These are phyloP conservation scores for Chaetura pelagica DNA, from an alignment of 2,113 vertebrate genomes.

Conservation along the genomic window DNA sequence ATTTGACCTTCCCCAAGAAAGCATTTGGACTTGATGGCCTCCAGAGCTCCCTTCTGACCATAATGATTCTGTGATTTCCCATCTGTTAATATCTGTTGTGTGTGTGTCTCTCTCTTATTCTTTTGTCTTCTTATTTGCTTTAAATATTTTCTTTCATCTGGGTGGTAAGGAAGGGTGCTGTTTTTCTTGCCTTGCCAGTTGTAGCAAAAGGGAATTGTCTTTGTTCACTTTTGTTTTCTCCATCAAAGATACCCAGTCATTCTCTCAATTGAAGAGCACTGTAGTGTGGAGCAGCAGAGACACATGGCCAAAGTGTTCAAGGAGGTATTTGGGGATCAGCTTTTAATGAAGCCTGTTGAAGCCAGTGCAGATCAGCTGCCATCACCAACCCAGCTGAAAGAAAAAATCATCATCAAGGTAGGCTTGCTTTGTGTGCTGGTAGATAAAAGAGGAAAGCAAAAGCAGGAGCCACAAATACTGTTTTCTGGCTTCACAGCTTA, in stretches of 20 bases:
- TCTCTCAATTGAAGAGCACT: slow-evolving; percentile 97
- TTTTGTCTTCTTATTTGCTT: neutral
- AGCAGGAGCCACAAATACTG: neutral
- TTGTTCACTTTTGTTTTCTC: neutral
- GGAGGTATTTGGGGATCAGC: slow-evolving; percentile 89
- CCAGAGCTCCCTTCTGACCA: neutral
- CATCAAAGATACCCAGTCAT: slow-evolving; percentile 88
- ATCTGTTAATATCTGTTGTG: neutral
- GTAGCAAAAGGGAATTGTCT: neutral
- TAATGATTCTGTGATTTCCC: neutral
- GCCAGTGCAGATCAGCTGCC: slow-evolving; percentile 93
- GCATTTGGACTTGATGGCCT: neutral
- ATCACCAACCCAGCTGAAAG: slow-evolving; percentile 91
- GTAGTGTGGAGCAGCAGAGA: slow-evolving; percentile 90
- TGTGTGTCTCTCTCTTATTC: neutral
- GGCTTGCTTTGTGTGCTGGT: neutral
- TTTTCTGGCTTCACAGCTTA: neutral
- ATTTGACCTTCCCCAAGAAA: too few species aligned
- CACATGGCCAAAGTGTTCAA: slow-evolving; percentile 92
- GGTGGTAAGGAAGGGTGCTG: neutral
- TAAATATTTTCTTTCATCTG: neutral
- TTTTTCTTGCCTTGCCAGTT: neutral
- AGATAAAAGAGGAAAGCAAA: neutral
- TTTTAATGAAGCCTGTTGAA: slow-evolving; percentile 86
- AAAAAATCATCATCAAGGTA: slow-evolving; percentile 95